A percentile compares a stretch with the other conserved stretches of the same genome.
Evolutionary conservation across 2,888 invertebrate species (phyloP).

Genomic region (Cephus sareptanus): DNA sequence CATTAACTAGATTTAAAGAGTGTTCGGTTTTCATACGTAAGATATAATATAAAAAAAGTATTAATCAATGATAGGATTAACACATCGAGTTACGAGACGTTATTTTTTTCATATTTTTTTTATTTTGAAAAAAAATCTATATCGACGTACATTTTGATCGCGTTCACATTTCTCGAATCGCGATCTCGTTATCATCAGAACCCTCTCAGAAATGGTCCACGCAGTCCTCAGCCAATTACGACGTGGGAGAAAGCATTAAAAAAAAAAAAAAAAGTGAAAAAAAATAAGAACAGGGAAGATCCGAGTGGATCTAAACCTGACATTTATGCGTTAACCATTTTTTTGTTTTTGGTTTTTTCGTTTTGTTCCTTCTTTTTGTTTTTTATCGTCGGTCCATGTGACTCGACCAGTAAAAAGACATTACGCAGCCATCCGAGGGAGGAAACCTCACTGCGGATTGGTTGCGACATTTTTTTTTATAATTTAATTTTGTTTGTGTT

Average conservation of each 20-base stretch:
- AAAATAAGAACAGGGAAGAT: neutral
- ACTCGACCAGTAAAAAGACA: neutral
- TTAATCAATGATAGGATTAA: neutral
- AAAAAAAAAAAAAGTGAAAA: neutral
- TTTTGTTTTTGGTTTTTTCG: neutral
- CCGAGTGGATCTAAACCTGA: neutral
- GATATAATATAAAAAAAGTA: neutral
- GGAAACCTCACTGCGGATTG: neutral
- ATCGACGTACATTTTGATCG: neutral
- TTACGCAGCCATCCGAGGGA: neutral
- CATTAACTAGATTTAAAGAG: too few relatives aligned
- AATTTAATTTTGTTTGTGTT: conserved; percentile 28
- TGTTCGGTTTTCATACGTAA: too few relatives aligned
- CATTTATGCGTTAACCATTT: neutral
- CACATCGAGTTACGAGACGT: neutral
- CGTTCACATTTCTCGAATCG: neutral
- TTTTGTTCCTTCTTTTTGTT: neutral
- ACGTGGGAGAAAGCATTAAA: neutral
- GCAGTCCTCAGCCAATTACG: conserved; percentile 51
- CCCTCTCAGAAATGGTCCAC: conserved; percentile 58
- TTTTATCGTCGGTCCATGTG: neutral
- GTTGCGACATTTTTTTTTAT: conserved; percentile 15
- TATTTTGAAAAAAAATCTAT: neutral
- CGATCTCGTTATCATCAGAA: neutral
- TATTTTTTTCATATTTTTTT: neutral